Evolutionary conservation across 2,797 vertebrate genomes (phyloP).

Genomic region (Sebastes aleutianus): DNA sequence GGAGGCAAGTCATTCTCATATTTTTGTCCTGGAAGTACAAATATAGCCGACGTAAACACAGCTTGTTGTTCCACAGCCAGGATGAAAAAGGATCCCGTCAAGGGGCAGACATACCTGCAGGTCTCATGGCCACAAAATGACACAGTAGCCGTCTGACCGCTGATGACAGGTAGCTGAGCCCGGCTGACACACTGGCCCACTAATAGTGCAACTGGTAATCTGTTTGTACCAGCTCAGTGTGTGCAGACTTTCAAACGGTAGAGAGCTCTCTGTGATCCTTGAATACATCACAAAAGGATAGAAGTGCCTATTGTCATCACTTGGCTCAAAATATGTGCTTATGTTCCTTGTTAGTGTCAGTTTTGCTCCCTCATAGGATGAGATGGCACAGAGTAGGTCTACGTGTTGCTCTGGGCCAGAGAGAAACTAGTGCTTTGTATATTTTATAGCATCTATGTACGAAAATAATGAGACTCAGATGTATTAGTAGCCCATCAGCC

Average conservation of each 20-base stretch:
- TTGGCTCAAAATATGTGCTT: conserved; percentile 66
- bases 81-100: conserved; percentile 23
- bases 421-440: background rate
- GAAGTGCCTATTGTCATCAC: conserved; percentile 53
- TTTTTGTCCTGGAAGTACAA: conserved; percentile 63
- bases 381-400: conserved; percentile 21
- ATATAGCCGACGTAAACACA: conserved; percentile 74
- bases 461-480: background rate
- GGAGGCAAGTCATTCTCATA: conserved; percentile 58
- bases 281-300: conserved; percentile 69
- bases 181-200: conserved; percentile 65
- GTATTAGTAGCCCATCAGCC: background rate
- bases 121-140: conserved; percentile 63
- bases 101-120: conserved; percentile 47
- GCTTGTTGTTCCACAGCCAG: conserved; percentile 58
- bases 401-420: conserved; percentile 23
- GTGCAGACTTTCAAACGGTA: conserved; percentile 42
- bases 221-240: conserved; percentile 76
- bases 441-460: background rate
- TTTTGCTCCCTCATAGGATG: conserved; percentile 54
- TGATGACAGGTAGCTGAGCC: conserved; percentile 50
- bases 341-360: conserved; percentile 39
- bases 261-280: conserved; percentile 53
- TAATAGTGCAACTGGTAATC: conserved; percentile 68
- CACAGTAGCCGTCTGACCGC: conserved; percentile 65